phyloP scores from a whole-genome alignment of 2,113 vertebrate species.

The Prolemur simus region DNA sequence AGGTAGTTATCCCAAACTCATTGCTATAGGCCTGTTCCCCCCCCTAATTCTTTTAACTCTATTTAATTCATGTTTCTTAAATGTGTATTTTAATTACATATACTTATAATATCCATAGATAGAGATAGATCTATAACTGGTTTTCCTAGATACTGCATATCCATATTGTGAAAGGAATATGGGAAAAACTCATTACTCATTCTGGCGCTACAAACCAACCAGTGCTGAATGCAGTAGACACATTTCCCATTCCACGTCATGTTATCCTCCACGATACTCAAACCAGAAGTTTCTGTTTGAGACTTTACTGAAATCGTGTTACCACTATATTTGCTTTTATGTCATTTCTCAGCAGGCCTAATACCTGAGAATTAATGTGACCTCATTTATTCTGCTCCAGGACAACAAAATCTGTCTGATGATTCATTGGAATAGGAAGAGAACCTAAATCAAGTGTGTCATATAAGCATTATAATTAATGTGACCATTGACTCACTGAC shows the following conservation, averaged over 20 bases:
- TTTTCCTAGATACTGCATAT: neutral
- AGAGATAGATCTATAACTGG: neutral
- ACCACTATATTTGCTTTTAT: neutral
- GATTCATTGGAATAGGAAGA: neutral
- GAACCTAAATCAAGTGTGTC: neutral
- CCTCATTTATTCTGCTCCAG: neutral
- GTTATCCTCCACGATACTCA: neutral
- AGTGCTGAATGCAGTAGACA: neutral
- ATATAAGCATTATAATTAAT: neutral
- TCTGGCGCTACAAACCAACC: neutral
- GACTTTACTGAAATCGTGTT: neutral
- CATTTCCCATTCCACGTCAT: neutral
- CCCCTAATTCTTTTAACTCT: neutral
- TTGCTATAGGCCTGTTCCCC: neutral
- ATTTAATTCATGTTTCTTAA: neutral
- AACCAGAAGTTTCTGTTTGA: neutral
- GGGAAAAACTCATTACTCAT: neutral
- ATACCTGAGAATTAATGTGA: neutral
- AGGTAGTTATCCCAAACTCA: neutral
- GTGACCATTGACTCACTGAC: neutral
- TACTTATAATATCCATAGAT: neutral
- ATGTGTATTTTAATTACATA: neutral
- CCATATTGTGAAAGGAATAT: neutral
- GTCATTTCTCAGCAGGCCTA: neutral
- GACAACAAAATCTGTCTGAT: neutral